phyloP scores from a whole-genome alignment of 2,797 vertebrate genomes.

The Sebastiscus albofasciatus region DNA sequence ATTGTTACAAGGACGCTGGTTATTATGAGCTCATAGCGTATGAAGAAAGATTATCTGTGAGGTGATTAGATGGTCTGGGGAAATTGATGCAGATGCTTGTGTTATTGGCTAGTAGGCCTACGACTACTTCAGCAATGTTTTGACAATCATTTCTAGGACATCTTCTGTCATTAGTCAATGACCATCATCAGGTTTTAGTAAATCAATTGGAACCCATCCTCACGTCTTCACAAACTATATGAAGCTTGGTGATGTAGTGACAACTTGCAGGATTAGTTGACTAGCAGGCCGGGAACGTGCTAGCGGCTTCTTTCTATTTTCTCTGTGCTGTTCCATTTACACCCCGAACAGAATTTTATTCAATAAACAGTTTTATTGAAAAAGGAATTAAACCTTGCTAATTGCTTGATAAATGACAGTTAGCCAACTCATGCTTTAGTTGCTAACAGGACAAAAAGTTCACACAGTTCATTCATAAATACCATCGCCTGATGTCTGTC shows the following conservation, averaged over 20 bases:
- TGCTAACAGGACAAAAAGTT: neutral
- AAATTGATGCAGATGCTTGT: slow-evolving; percentile 22
- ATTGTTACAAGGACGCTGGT: slow-evolving; percentile 5
- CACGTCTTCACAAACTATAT: neutral
- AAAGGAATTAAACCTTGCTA: neutral
- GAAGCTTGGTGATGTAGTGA: neutral
- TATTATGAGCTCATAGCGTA: slow-evolving; percentile 31
- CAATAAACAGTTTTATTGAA: neutral
- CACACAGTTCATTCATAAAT: neutral
- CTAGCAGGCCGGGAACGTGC: neutral
- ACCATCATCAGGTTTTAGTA: neutral
- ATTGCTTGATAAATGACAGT: neutral
- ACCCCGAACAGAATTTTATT: neutral
- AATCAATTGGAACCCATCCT: neutral
- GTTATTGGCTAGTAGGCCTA: neutral
- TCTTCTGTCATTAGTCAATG: neutral
- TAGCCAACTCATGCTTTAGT: neutral
- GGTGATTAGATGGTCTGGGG: neutral
- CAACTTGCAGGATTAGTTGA: neutral
- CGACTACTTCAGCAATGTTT: slow-evolving; percentile 3
- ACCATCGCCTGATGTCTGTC: neutral
- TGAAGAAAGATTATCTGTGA: slow-evolving; percentile 38
- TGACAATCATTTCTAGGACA: neutral
- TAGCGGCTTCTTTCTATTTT: neutral
- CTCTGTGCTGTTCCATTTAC: neutral